phyloP scores from a whole-genome alignment of 2,113 vertebrate genomes.

The Phalacrocorax aristotelis region DNA sequence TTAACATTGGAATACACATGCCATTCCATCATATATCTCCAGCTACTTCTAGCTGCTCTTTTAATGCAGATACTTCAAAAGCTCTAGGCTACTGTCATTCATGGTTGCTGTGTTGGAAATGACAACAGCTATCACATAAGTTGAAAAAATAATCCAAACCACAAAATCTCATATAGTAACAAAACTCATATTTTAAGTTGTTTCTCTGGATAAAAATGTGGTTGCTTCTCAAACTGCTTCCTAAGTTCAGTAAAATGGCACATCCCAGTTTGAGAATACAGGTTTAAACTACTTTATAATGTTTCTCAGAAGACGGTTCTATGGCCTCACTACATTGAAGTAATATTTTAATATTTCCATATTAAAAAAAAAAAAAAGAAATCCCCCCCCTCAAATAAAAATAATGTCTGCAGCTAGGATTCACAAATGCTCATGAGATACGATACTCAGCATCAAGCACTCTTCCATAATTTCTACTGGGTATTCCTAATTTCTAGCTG shows the following conservation, averaged over 20 bases:
- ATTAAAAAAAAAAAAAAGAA: background rate
- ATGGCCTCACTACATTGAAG: background rate
- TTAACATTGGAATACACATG: background rate
- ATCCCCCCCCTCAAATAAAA: background rate
- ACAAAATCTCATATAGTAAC: background rate
- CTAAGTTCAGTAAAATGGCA: background rate
- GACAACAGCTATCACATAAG: background rate
- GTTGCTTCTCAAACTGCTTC: background rate
- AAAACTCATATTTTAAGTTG: background rate
- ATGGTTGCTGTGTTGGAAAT: background rate
- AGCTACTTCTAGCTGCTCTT: background rate
- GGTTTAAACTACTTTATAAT: background rate
- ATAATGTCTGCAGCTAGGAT: background rate
- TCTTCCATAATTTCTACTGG: background rate
- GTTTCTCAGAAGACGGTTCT: background rate
- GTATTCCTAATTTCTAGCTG: background rate
- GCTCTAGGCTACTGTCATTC: background rate
- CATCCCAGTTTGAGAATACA: background rate
- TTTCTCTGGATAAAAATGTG: background rate
- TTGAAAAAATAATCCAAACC: background rate
- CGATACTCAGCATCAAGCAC: background rate
- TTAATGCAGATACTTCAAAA: background rate
- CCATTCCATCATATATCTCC: background rate
- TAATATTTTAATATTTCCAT: background rate
- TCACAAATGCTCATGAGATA: background rate